Percentiles rank a stretch among this genome's conserved stretches.
phyloP scores from a whole-genome alignment of 2,113 vertebrate genomes.

The Aepyceros melampus region DNA sequence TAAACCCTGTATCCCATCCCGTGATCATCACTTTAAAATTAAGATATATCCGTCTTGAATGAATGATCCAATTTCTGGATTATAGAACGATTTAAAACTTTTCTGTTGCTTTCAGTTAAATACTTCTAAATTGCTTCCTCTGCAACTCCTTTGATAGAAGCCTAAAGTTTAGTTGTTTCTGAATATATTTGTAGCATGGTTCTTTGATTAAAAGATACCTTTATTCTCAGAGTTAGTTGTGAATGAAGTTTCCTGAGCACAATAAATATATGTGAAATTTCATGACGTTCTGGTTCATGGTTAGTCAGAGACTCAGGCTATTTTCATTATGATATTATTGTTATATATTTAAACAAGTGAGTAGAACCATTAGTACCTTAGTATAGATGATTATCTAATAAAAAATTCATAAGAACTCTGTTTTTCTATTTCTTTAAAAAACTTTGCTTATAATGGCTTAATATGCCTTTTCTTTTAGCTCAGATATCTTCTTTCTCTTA shows the following conservation, averaged over 20 bases:
- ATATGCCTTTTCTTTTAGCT: conserved; percentile 41
- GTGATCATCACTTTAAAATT: not conserved
- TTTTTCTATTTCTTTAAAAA: not conserved
- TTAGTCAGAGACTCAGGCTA: not conserved
- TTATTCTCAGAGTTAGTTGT: not conserved
- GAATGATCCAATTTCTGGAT: not conserved
- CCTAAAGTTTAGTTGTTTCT: not conserved
- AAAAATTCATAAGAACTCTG: not conserved
- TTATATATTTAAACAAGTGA: not conserved
- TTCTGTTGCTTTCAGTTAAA: not conserved
- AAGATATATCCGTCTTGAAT: not conserved
- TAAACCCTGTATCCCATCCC: not conserved
- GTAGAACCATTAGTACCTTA: not conserved
- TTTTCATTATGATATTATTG: not conserved
- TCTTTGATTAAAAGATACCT: not conserved
- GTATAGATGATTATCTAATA: not conserved
- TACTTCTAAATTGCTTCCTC: not conserved
- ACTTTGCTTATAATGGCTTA: not conserved
- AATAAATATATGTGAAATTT: not conserved
- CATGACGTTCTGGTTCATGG: not conserved
- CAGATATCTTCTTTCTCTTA: conserved; percentile 56
- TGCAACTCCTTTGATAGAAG: not conserved
- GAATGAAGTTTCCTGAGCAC: not conserved
- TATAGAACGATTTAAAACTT: not conserved
- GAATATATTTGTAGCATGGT: not conserved